These are phyloP conservation scores for Caenorhabditis brenneri DNA, from an alignment of 1,140 invertebrate species.

Conservation along the genomic window DNA sequence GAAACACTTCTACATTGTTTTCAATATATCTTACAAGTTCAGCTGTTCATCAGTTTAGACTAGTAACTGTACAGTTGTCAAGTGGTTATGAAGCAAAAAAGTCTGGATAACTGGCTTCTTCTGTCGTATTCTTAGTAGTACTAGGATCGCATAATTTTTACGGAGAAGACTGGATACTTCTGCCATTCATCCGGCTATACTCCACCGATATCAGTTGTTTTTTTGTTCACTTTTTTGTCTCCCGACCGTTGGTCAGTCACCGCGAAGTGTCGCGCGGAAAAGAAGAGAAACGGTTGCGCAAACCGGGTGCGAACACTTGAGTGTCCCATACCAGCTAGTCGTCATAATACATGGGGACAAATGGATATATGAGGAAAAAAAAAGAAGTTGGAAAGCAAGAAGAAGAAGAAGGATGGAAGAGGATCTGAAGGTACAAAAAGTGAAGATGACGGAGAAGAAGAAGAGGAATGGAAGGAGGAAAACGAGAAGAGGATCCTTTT, in stretches of 20 bases:
- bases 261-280: background rate
- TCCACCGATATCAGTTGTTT: conserved; percentile 26
- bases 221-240: background rate
- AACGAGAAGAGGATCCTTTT: background rate
- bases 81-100: background rate
- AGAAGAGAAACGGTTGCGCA: conserved; percentile 35
- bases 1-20: too few species aligned
- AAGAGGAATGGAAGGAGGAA: background rate
- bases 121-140: too few species aligned
- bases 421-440: background rate
- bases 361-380: background rate
- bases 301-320: conserved; percentile 40
- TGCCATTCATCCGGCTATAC: conserved; percentile 11
- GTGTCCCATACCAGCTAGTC: conserved; percentile 27
- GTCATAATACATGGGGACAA: conserved; percentile 21
- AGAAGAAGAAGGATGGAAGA: background rate
- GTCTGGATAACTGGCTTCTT: background rate
- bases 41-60: background rate
- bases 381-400: background rate
- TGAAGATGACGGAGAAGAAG: background rate
- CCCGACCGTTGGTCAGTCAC: conserved; percentile 22
- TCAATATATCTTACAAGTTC: too few species aligned
- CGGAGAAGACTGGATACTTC: conserved; percentile 19
- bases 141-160: conserved; percentile 8
- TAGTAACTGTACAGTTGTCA: conserved; percentile 15